phyloP scores from a whole-genome alignment of 2,888 invertebrate genomes.

The Drosophila robusta region DNA sequence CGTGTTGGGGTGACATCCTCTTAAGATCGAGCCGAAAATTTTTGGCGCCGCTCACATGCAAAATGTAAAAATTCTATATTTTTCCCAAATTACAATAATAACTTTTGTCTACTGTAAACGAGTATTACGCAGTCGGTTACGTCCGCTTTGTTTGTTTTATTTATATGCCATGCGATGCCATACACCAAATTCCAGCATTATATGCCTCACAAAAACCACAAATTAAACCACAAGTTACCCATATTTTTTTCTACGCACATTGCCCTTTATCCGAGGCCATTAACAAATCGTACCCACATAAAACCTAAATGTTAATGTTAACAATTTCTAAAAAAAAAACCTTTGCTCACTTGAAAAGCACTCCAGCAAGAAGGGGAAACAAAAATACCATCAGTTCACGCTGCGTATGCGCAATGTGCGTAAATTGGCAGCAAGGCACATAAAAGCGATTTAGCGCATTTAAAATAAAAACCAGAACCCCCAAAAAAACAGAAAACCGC shows the following conservation, averaged over 20 bases:
- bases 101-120: no score
- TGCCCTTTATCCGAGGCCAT: slow-evolving; percentile 24
- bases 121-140: no score
- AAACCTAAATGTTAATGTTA: slow-evolving; percentile 54
- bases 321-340: slow-evolving; percentile 48
- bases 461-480: slow-evolving; percentile 28
- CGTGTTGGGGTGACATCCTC: no score
- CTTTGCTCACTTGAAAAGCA: not conserved
- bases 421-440: slow-evolving; percentile 56
- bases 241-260: slow-evolving; percentile 14
- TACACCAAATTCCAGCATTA: not conserved
- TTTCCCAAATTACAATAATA: no score
- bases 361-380: not conserved
- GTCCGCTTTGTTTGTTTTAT: no score
- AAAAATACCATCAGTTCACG: slow-evolving; percentile 10
- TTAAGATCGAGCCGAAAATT: no score
- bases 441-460: slow-evolving; percentile 76
- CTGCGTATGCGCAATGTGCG: slow-evolving; percentile 56
- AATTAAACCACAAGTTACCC: slow-evolving; percentile 21
- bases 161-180: no score
- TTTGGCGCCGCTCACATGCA: no score
- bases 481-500: slow-evolving; percentile 45
- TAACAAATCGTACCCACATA: slow-evolving; percentile 25
- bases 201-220: not conserved
- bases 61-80: no score